phyloP scores from a whole-genome alignment of 1,140 invertebrate species.

The Heliconius hermathena region DNA sequence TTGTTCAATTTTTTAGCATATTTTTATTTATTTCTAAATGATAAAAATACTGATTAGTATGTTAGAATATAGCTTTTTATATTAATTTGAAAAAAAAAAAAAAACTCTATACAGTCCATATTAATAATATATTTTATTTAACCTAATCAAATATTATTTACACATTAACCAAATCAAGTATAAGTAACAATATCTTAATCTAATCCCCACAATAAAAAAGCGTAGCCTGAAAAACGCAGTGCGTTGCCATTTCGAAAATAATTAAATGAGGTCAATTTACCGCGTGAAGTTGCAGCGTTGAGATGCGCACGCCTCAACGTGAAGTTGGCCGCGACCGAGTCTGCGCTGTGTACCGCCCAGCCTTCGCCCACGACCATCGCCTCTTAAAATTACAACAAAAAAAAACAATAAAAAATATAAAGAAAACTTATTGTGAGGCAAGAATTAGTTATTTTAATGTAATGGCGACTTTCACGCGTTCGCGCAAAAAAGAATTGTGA shows the following conservation, averaged over 20 bases:
- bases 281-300: slow-evolving; percentile 52
- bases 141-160: too few species aligned
- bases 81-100: too few species aligned
- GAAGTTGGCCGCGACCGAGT: slow-evolving; percentile 42
- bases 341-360: slow-evolving; percentile 47
- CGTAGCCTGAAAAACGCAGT: slow-evolving; percentile 37
- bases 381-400: slow-evolving; percentile 40
- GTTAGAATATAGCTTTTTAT: too few species aligned
- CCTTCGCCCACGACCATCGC: slow-evolving; percentile 32
- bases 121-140: too few species aligned
- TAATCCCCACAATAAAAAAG: slow-evolving; percentile 8
- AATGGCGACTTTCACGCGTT: slow-evolving; percentile 40
- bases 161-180: not conserved
- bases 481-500: not conserved
- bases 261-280: slow-evolving; percentile 66
- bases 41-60: too few species aligned
- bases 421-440: not conserved
- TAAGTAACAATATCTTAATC: not conserved
- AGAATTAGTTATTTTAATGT: slow-evolving; percentile 27
- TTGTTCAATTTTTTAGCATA: too few species aligned
- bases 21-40: too few species aligned
- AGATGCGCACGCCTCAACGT: slow-evolving; percentile 40
- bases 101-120: too few species aligned
- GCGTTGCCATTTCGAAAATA: slow-evolving; percentile 75
- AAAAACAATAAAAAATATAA: slow-evolving; percentile 43